Evolutionary conservation across 2,888 invertebrate species (phyloP).

Genomic region (Dryocosmus kuriphilus): DNA sequence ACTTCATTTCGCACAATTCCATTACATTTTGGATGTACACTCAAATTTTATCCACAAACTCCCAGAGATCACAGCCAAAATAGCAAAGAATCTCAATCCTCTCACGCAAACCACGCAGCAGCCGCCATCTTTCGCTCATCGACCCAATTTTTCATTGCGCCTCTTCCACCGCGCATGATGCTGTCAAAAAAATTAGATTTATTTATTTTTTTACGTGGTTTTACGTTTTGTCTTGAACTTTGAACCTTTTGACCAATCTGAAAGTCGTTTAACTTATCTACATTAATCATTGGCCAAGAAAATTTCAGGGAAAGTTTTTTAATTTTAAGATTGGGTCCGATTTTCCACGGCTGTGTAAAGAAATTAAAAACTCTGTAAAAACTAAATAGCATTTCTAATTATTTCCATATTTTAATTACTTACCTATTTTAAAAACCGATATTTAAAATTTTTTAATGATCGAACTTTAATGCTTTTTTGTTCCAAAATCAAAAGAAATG

Average conservation of each 20-base stretch:
- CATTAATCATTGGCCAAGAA: neutral
- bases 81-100: conserved; percentile 1
- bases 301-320: neutral
- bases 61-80: neutral
- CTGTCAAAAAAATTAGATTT: conserved; percentile 25
- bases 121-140: conserved; percentile 75
- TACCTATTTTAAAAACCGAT: neutral
- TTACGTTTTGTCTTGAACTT: neutral
- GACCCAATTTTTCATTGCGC: conserved; percentile 71
- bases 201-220: neutral
- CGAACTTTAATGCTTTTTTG: neutral
- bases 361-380: neutral
- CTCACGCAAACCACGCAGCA: conserved; percentile 58
- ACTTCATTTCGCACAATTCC: neutral
- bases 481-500: neutral
- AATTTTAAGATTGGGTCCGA: neutral
- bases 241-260: neutral
- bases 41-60: conserved; percentile 21
- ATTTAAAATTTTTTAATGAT: neutral
- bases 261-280: neutral
- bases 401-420: neutral
- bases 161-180: conserved; percentile 45
- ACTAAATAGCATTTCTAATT: neutral
- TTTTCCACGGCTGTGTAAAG: neutral
- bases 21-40: conserved; percentile 22